Evolutionary conservation across 1,140 invertebrate genomes (phyloP), one percentile per base, ranked within the genome.

Genomic region (Zaprionus nigranus): DNA sequence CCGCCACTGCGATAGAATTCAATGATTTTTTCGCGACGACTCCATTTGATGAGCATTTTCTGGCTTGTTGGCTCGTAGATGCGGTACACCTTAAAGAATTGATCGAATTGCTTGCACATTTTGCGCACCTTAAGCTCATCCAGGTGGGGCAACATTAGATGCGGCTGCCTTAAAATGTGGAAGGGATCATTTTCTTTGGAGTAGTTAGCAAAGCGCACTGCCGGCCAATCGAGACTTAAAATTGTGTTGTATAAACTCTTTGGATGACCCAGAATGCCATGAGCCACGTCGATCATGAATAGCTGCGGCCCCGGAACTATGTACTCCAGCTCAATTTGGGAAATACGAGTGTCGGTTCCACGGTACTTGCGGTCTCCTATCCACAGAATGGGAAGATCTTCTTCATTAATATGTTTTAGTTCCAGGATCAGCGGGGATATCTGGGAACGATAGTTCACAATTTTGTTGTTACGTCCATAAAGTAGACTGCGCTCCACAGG

Each of bases 291-390:
- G n/a, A 92, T 92, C 64, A 92, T 63, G 15, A 36, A 69, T 22
- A 92, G 57, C 40, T 92, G 87, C 13, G 83, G 78, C 0, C 78
- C 86, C 0, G 91, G 86, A 11, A 83, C 76, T 43, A 92, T 91
- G 38, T 84, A 92, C 67, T 92, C 91, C 54, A 92, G 57, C 43
- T 92, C 91, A 1, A 92, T 75, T 53, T 82, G 67, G 1, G 38
- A 63, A 22, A 92, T 90, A 15, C 90, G 77, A 5, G 38, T 34
- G 62, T 92, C 84, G 6, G 75, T 91, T 17, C 91, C 91, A 0
- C 86, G 86, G 70, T 92, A 92, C 53, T 92, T 92, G 2, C 86
- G 79, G 6, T 92, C 83, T 1, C 91, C 91, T 26, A 92, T 91
- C 91, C 91, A 92, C 56, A 92, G 53, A 22, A 92, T 82, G n/a